Evolutionary conservation across 2,797 vertebrate species (phyloP), one percentile per base, ranked within the genome.

Genomic region (Protosalanx chinensis): DNA sequence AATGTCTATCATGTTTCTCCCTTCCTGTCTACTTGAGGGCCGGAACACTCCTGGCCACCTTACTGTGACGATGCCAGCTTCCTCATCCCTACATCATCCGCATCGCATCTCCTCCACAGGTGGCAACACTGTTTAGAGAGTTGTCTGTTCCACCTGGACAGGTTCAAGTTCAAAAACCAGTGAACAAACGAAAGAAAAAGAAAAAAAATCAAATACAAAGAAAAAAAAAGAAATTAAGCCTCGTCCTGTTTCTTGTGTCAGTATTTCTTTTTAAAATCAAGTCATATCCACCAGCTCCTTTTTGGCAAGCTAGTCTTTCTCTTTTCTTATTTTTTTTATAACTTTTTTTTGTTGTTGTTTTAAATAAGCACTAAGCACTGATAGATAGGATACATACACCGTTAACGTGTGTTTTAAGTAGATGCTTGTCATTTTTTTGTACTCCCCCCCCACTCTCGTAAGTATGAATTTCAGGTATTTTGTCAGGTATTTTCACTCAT

Each of bases 281-380:
- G 91, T 93, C 91, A 85, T 90, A 89, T 92, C 89, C 91, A 92
- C 90, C 92, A 93, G 93, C 92, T 92, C 82, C 90, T 91, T 88
- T 93, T 93, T 93, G 92, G 92, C 92, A 93, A 94, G 93, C 93
- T 93, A 90, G 91, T 93, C 85, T 83, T 87, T 81, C 82, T 69
- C 75, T 70, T 72, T 65, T 37, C n/a, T n/a, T n/a, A n/a, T n/a
- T 46, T 46, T 41, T 82, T 89, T 91, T 92, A 93, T 92, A 92
- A 46, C 41, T 0, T 12, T 46, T 46, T 37, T 46, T 13, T 13
- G 2, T 8, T 37, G 10, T 13, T 13, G 2, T 82, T 90, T 91
- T 92, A 94, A 92, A 92, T 93, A 93, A 93, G 93, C 93, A 93
- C 91, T 91, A 93, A 89, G 92, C 93, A 94, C 91, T 93, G 92